Conservation (phyloP, 2,888 invertebrate species). For the Portevinia maculata region DNA sequence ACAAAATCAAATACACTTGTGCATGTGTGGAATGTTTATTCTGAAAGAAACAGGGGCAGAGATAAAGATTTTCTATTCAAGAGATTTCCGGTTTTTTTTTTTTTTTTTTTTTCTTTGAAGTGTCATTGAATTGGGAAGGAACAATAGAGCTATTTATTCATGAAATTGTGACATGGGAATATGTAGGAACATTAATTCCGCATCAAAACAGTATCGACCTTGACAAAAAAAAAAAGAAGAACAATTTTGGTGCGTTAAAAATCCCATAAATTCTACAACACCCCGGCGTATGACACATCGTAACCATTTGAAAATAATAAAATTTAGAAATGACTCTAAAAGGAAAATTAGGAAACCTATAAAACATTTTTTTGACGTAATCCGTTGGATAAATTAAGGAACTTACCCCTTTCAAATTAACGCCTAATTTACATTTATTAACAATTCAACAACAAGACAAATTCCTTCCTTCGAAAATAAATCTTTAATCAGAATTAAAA, state of each 20-base stretch:
- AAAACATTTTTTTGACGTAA: slow-evolving; percentile 28
- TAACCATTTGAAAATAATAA: slow-evolving; percentile 20
- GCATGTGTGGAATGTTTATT: slow-evolving; percentile 19
- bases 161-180: no score
- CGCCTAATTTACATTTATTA: slow-evolving; percentile 41
- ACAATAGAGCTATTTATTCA: no score
- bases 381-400: background rate
- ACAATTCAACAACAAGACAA: slow-evolving; percentile 5
- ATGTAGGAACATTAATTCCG: no score
- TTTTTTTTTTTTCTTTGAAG: slow-evolving; percentile 32
- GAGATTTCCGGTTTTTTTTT: slow-evolving; percentile 39
- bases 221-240: no score
- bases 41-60: slow-evolving; percentile 9
- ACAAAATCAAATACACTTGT: slow-evolving; percentile 36
- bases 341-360: slow-evolving; percentile 11
- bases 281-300: slow-evolving; percentile 15
- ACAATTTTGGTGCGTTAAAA: no score
- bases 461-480: background rate
- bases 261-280: slow-evolving; percentile 18
- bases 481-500: slow-evolving; percentile 33
- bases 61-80: background rate
- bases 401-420: slow-evolving; percentile 17
- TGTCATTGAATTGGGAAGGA: background rate
- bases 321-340: background rate
- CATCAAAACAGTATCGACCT: no score